phyloP scores from a whole-genome alignment of 2,888 invertebrate genomes.

The Rhodophaea formosa region DNA sequence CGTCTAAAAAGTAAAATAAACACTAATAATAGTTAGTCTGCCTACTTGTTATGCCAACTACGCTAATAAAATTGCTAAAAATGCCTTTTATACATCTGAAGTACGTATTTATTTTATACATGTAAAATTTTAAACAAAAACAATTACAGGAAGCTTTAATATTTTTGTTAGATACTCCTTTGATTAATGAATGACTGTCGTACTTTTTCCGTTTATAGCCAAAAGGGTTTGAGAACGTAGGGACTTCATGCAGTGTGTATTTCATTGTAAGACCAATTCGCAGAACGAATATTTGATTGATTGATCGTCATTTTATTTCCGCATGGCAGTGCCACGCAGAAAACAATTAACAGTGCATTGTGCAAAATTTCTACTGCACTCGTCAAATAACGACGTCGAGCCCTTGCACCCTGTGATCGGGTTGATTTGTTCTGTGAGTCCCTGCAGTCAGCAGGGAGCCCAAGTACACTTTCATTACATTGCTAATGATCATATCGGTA shows the following conservation, averaged over 20 bases:
- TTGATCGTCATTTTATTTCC: constrained; percentile 60
- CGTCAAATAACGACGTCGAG: constrained; percentile 41
- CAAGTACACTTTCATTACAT: constrained; percentile 55
- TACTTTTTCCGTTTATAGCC: constrained; percentile 28
- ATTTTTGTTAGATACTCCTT: constrained; percentile 18
- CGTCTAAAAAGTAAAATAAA: too few species aligned
- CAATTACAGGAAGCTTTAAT: background rate
- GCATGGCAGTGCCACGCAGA: constrained; percentile 51
- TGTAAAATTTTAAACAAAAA: background rate
- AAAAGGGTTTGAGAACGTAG: constrained; percentile 43
- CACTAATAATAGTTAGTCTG: too few species aligned
- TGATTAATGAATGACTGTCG: constrained; percentile 53
- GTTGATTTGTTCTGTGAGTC: too few species aligned
- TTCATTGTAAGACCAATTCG: constrained; percentile 44
- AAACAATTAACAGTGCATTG: constrained; percentile 68
- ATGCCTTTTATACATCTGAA: too few species aligned
- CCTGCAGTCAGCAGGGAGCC: constrained; percentile 53
- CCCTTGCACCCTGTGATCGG: too few species aligned
- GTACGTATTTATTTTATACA: too few species aligned
- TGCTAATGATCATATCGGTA: constrained; percentile 72
- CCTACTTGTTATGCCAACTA: too few species aligned
- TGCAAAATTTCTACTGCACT: constrained; percentile 51
- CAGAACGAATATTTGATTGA: constrained; percentile 75
- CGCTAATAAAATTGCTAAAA: too few species aligned
- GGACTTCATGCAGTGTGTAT: constrained; percentile 18